Evolutionary conservation across 2,113 vertebrate species (phyloP).

Genomic region (Scytalopus superciliaris): DNA sequence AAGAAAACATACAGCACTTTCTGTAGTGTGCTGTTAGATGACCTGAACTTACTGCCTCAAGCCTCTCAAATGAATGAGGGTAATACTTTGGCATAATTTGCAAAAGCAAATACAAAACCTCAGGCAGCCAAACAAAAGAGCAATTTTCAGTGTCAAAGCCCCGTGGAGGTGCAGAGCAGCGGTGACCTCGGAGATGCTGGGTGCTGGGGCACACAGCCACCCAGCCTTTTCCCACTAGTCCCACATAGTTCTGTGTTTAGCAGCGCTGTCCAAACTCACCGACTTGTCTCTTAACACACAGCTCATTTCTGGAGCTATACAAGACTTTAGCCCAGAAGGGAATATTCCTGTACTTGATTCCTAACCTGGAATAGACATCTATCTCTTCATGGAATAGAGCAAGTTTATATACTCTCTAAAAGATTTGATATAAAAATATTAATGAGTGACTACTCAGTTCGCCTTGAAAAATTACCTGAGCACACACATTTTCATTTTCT

Average conservation of each 20-base stretch:
- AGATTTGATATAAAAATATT: conserved; percentile 45
- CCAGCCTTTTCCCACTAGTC: neutral
- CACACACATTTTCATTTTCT: conserved; percentile 7
- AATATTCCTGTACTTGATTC: neutral
- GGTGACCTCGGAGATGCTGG: rapidly evolving
- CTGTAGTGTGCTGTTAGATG: neutral
- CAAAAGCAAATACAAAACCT: no score
- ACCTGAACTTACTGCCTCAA: neutral
- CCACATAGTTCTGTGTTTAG: neutral
- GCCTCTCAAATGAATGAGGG: neutral
- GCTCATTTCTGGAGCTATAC: neutral
- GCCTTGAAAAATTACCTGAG: conserved; percentile 21
- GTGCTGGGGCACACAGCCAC: neutral
- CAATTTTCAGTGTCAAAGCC: neutral
- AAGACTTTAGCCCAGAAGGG: neutral
- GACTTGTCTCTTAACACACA: no score
- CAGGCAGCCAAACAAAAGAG: neutral
- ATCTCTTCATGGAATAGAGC: neutral
- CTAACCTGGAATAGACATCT: no score
- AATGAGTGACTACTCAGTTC: conserved; percentile 7
- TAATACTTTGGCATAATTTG: neutral
- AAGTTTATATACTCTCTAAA: conserved; percentile 4
- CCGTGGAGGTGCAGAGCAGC: neutral
- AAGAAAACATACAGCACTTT: neutral
- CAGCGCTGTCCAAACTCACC: neutral